Evolutionary conservation across 2,888 invertebrate genomes (phyloP), one percentile per base, ranked within the genome.

Genomic region (Seira ritae): DNA sequence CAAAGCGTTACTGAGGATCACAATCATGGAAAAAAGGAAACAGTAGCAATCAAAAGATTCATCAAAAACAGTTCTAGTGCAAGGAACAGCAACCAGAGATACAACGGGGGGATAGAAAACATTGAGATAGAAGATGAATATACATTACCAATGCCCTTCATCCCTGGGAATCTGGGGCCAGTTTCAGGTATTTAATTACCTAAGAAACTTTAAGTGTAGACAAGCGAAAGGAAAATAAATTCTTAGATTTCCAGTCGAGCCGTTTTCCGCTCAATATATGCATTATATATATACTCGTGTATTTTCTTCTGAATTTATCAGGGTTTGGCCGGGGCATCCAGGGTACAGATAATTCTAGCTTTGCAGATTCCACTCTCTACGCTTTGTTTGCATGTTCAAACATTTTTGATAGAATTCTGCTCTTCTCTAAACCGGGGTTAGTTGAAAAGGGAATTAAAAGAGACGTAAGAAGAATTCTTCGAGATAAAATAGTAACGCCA

Each of bases 301-400:
- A n/a, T n/a, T n/a, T n/a, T n/a, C n/a, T n/a, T n/a, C n/a, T n/a
- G n/a, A n/a, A n/a, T n/a, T n/a, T n/a, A n/a, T n/a, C 50, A 85
- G 85, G 85, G 1, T 80, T 73, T 68, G 75, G 79, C 15, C 72
- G 71, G 37, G 86, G 86, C 23, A 86, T 86, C 12, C 85, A 86
- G 69, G 77, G 84, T 0, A 50, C 73, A 3, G 71, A 69, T 4
- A 79, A 84, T 65, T 86, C 86, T 1, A 80, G 81, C 17, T 86
- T 75, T 55, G 75, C 84, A 0, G 86, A 86, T 73, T 71, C 85
- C 19, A 81, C 81, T 1, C 62, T 86, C 1, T 84, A 76, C 60
- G 75, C 86, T 17, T 24, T 86, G 12, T 86, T 84, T 22, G 46
- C 84, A 2, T 86, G 85, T 50, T 72, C 86, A 17, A 74, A 81